phyloP scores from a whole-genome alignment of 2,113 vertebrate species.

The Nettapus auritus region DNA sequence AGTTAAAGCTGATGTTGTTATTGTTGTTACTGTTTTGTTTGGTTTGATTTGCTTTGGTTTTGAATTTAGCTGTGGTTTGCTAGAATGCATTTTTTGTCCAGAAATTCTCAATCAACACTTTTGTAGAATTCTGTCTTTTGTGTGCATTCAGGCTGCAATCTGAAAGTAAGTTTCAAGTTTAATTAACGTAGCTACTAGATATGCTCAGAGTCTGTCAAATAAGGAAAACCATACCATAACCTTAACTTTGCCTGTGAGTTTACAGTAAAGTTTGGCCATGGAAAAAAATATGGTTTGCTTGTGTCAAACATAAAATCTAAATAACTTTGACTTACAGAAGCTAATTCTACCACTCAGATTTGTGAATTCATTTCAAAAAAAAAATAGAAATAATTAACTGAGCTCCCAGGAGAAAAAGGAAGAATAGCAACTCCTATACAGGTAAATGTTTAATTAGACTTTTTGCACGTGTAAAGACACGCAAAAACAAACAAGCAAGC shows the following conservation, averaged over 20 bases:
- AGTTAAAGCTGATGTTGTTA: neutral
- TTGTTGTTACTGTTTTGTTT: neutral
- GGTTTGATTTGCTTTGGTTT: neutral
- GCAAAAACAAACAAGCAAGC: neutral
- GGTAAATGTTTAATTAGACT: neutral
- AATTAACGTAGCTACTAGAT: neutral
- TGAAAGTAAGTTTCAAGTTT: constrained; percentile 17
- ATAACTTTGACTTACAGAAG: neutral
- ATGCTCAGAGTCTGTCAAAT: neutral
- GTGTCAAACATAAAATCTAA: neutral
- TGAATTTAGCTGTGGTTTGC: neutral
- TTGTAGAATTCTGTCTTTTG: neutral
- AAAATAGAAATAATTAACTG: neutral
- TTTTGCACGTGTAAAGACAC: neutral
- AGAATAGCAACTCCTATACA: neutral
- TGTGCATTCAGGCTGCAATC: neutral
- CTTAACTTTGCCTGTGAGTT: neutral
- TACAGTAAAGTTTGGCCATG: neutral
- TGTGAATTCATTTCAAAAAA: neutral
- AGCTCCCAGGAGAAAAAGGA: neutral
- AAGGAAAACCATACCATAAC: neutral
- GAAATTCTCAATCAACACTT: constrained; percentile 43
- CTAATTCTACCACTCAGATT: neutral
- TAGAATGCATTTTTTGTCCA: neutral
- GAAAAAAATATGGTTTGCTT: neutral